Percentiles rank a stretch among this genome's conserved stretches.
phyloP scores from a whole-genome alignment of 2,113 vertebrate species.

The Papio anubis region DNA sequence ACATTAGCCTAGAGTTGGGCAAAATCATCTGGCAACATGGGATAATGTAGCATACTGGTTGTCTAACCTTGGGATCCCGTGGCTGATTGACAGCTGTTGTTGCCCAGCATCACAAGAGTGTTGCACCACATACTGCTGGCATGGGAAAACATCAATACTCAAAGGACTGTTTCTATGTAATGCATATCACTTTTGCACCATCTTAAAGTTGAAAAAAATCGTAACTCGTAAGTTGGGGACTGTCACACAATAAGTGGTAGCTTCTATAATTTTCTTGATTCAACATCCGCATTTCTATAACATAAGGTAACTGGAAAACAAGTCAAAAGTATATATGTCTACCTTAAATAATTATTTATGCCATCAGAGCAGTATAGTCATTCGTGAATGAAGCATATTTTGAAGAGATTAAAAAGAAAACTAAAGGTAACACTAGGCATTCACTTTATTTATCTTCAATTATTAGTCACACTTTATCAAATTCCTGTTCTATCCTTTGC shows the following conservation, averaged over 20 bases:
- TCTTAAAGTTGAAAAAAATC: neutral
- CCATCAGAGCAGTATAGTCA: conserved; percentile 5
- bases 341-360: conserved; percentile 12
- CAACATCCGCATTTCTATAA: neutral
- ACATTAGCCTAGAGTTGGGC: neutral
- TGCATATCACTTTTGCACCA: neutral
- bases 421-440: neutral
- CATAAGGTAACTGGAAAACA: neutral
- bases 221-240: neutral
- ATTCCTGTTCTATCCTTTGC: neutral
- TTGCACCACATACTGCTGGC: neutral
- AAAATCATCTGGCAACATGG: neutral
- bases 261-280: conserved; percentile 6
- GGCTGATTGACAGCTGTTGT: neutral
- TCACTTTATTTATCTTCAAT: conserved; percentile 2
- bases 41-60: neutral
- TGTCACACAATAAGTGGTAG: neutral
- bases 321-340: neutral
- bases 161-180: neutral
- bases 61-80: neutral
- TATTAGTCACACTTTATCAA: conserved; percentile 4
- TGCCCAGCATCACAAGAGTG: neutral
- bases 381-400: neutral
- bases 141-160: neutral
- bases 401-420: conserved; percentile 43